These are phyloP conservation scores for Petrocephalus sullivani DNA, from an alignment of 2,797 vertebrate genomes.

Conservation along the genomic window DNA sequence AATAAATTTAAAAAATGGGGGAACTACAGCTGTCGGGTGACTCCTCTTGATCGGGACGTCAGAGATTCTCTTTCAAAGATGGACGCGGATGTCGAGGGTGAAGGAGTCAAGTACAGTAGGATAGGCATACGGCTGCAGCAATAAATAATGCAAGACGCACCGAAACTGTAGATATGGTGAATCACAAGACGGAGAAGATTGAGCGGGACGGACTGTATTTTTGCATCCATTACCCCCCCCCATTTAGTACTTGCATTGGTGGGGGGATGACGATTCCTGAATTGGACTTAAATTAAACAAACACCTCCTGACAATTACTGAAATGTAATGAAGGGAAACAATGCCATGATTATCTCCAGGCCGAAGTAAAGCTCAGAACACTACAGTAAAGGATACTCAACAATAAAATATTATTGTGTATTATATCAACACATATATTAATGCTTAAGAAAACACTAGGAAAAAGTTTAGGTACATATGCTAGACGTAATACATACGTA, in stretches of 20 bases:
- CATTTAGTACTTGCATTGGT: neutral
- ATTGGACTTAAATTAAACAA: neutral
- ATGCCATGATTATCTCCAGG: neutral
- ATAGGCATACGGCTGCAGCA: neutral
- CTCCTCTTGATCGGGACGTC: neutral
- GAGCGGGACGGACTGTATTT: neutral
- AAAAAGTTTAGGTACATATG: neutral
- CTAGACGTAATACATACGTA: neutral
- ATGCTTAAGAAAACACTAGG: neutral
- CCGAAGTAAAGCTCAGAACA: neutral
- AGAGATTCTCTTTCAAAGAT: neutral
- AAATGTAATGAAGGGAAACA: neutral
- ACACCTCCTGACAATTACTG: neutral
- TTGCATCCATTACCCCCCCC: neutral
- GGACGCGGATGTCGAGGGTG: neutral
- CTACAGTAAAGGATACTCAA: neutral
- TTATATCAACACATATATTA: no score
- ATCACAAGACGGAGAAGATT: neutral
- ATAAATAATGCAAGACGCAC: constrained; percentile 3
- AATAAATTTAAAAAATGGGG: neutral
- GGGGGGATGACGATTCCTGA: neutral
- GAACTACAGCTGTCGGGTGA: neutral
- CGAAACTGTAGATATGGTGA: neutral
- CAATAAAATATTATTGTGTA: neutral
- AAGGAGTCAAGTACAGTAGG: neutral